Evolutionary conservation across 1,140 invertebrate species (phyloP), one percentile per base, ranked within the genome.

Genomic region (Meloidogyne exigua): DNA sequence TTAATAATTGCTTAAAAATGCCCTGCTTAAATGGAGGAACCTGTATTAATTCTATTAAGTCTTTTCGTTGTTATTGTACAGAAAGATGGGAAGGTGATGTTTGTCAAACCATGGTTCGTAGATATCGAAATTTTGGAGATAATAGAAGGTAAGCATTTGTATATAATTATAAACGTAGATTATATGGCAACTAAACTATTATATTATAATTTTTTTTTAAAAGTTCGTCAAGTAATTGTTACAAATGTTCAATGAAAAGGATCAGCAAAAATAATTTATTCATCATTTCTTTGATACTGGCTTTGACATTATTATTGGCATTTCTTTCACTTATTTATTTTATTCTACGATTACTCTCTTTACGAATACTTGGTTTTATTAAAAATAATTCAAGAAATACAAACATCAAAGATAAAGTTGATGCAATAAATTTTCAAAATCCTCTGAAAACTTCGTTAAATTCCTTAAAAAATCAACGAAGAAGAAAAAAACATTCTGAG

Each of bases 11-110:
- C 15, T 13, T 26, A 21, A 36, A 28, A 26, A 66, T 64, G n/a
- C 64, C 75, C 7, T 79, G 77, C 77, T 68, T 70, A 36, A 79
- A 79, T 36, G 68, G 68, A 10, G 77, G 77, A n/a, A 74, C 25
- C 28, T 79, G 77, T 39, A 3, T 81, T 0, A 64, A 76, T 32
- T 21, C 15, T 21, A 9, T 78, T 15, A 66, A 80, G 44, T 78
- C 18, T 21, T 79, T 79, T 42, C 78, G 13, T 1, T 79, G 77
- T 75, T n/a, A 79, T 44, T 79, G 77, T 28, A 49, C 21, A 13
- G 25, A 39, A 10, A 21, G 26, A 18, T 79, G 62, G 42, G 26
- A 49, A 9, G 76, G 76, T n/a, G 62, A 68, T n/a, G 11, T 76
- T 18, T 78, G 76, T 42, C 49, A 77, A 42, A 39, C 78, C 10